Conservation (phyloP, 53 echinoderm and acorn worm species). For the Hippasteria phrygiana region DNA sequence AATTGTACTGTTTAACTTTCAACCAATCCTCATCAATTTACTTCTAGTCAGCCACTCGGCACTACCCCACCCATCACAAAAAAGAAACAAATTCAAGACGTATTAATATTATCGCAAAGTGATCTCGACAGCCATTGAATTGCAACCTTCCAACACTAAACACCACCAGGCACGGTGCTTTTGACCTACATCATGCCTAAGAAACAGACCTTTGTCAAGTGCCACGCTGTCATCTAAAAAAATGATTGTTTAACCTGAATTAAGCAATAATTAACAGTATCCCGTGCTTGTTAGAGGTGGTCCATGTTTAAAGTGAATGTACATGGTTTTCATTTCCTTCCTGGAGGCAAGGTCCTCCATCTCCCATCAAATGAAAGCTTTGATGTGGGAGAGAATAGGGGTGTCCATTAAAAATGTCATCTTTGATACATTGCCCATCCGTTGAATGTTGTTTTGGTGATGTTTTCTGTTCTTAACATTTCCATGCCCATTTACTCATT, state of each 20-base stretch:
- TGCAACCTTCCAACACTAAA: not conserved
- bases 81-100: no score
- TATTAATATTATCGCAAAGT: not conserved
- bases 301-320: slow-evolving; percentile 2
- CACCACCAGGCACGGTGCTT: not conserved
- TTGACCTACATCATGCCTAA: not conserved
- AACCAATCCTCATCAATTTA: no score
- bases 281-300: slow-evolving; percentile 32
- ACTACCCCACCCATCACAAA: no score
- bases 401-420: not conserved
- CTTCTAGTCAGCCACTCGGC: no score
- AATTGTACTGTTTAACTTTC: no score
- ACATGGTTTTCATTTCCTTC: slow-evolving; percentile 33
- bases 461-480: no score
- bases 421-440: not conserved
- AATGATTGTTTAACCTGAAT: slow-evolving; percentile 5
- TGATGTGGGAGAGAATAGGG: not conserved
- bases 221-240: not conserved
- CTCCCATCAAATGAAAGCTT: slow-evolving; percentile 11
- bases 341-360: slow-evolving; percentile 17
- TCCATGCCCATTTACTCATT: no score
- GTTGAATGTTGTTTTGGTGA: no score
- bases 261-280: slow-evolving; percentile 52
- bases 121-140: not conserved
- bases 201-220: not conserved